These are phyloP conservation scores for Hemitrygon akajei DNA, from an alignment of 2,797 vertebrate species.

Conservation along the genomic window DNA sequence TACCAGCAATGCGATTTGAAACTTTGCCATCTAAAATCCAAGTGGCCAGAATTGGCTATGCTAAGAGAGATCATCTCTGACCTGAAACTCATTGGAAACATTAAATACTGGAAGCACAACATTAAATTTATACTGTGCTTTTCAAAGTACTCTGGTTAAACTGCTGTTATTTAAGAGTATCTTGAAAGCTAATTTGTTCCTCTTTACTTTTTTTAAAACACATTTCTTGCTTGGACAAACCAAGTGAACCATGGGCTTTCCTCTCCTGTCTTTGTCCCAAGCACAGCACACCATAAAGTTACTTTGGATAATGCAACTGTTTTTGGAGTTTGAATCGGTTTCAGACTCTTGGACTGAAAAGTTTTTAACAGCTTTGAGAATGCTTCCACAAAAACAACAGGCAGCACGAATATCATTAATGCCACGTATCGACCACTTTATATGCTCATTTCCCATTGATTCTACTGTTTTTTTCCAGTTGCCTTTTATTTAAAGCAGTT, in stretches of 20 bases:
- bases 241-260: background rate
- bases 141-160: conserved; percentile 8
- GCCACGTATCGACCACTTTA: background rate
- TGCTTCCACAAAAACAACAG: background rate
- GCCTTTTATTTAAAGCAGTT: conserved; percentile 33
- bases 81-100: background rate
- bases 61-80: conserved; percentile 18
- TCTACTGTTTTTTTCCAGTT: background rate
- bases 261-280: background rate
- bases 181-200: conserved; percentile 9
- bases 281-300: background rate
- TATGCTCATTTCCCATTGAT: background rate
- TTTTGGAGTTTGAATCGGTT: conserved; percentile 15
- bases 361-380: conserved; percentile 14
- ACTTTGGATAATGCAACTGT: background rate
- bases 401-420: background rate
- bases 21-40: conserved; percentile 14
- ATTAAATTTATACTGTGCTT: conserved; percentile 20
- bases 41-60: conserved; percentile 14
- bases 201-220: background rate
- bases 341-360: background rate
- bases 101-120: conserved; percentile 25
- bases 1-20: conserved; percentile 20
- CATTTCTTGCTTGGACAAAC: background rate
- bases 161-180: conserved; percentile 29